Conservation (phyloP, 2,797 vertebrate genomes). For the Takifugu ocellatus region DNA sequence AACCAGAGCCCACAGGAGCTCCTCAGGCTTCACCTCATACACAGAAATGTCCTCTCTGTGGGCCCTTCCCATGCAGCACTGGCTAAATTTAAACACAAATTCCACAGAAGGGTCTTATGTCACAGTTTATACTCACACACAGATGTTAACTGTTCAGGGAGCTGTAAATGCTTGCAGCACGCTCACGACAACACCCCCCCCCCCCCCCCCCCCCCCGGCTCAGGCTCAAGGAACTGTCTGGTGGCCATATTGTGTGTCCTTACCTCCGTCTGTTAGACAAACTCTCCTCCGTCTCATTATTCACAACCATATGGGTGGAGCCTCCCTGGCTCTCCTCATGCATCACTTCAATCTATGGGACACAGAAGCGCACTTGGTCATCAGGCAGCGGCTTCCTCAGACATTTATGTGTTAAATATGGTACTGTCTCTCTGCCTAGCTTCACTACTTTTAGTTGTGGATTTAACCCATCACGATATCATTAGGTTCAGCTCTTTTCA, state of each 20-base stretch:
- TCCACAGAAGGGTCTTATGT: constrained; percentile 11
- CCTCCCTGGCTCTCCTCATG: constrained; percentile 86
- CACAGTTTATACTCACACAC: neutral
- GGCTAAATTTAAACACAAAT: constrained; percentile 7
- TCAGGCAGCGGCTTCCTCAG: neutral
- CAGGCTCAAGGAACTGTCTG: neutral
- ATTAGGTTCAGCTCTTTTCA: too few relatives aligned
- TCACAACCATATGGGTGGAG: constrained; percentile 78
- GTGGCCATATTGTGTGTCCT: constrained; percentile 14
- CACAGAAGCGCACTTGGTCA: constrained; percentile 25
- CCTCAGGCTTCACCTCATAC: too few relatives aligned
- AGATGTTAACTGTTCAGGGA: constrained; percentile 8
- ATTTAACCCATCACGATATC: too few relatives aligned
- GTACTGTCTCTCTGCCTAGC: neutral
- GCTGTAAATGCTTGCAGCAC: constrained; percentile 1
- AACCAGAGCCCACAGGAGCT: too few relatives aligned
- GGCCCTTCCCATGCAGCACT: neutral
- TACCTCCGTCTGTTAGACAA: constrained; percentile 87
- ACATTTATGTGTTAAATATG: neutral
- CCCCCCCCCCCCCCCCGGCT: too few relatives aligned
- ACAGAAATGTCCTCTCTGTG: neutral
- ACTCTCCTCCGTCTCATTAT: constrained; percentile 83
- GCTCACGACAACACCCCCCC: neutral
- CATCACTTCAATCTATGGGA: constrained; percentile 89
- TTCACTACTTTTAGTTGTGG: too few relatives aligned